These are phyloP conservation scores for Campoplex capitator DNA, from an alignment of 2,888 invertebrate species.

Conservation along the genomic window DNA sequence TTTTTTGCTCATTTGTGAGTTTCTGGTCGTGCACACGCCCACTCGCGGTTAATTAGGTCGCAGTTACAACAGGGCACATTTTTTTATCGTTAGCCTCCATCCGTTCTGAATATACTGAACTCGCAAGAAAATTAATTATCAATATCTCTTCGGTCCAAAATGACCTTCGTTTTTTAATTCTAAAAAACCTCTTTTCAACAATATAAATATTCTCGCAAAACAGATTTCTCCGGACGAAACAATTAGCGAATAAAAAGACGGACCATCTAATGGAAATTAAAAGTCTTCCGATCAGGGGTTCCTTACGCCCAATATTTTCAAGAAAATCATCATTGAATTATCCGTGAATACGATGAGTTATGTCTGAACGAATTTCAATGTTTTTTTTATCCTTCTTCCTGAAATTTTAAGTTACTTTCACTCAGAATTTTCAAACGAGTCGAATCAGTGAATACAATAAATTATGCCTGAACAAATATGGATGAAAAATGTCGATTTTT, in stretches of 20 bases:
- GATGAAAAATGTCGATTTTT: neutral
- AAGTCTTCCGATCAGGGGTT: neutral
- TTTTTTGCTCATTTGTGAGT: constrained; percentile 57
- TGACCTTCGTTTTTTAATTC: neutral
- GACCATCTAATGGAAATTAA: neutral
- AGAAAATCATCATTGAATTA: neutral
- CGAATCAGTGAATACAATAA: too few species aligned
- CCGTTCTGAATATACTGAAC: neutral
- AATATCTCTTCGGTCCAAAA: neutral
- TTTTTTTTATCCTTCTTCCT: too few species aligned
- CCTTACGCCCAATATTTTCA: neutral
- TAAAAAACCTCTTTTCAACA: neutral
- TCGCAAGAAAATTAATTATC: neutral
- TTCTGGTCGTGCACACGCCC: constrained; percentile 15
- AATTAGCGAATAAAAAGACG: neutral
- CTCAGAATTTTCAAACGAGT: too few species aligned
- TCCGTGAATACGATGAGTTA: neutral
- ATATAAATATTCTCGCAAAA: neutral
- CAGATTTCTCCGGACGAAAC: neutral
- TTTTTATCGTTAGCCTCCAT: neutral
- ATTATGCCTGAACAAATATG: too few species aligned
- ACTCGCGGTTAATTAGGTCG: constrained; percentile 52
- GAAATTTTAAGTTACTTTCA: too few species aligned
- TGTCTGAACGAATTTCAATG: neutral
- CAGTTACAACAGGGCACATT: neutral